phyloP scores from a whole-genome alignment of 2,797 vertebrate genomes.

The Sebastes dallii region DNA sequence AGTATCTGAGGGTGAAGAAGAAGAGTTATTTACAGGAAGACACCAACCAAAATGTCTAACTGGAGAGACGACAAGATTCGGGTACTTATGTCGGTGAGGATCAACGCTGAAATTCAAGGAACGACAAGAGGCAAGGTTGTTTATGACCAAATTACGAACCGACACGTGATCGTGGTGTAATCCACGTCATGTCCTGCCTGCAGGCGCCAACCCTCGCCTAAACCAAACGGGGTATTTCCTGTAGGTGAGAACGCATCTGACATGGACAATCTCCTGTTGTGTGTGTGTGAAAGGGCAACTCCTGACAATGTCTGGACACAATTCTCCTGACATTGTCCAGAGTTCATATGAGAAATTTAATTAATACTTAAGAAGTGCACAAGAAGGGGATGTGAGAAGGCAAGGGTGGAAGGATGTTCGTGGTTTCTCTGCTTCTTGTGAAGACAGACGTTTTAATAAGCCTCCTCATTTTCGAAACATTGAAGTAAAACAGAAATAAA shows the following conservation, averaged over 20 bases:
- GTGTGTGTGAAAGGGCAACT: not conserved
- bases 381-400: not conserved
- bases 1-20: no score
- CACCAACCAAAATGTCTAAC: no score
- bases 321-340: accelerated
- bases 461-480: constrained; percentile 4
- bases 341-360: not conserved
- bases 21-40: no score
- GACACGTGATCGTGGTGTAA: no score
- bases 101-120: no score
- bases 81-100: no score
- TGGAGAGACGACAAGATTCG: no score
- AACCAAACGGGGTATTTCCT: not conserved
- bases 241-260: not conserved
- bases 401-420: no score
- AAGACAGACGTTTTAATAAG: not conserved
- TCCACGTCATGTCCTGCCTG: no score
- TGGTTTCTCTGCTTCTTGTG: not conserved
- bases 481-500: constrained; percentile 35
- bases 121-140: no score
- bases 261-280: not conserved
- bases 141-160: no score
- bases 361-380: not conserved
- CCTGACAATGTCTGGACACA: not conserved
- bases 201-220: not conserved